Conservation (phyloP, 2,113 vertebrate species). For the Rhinichthys klamathensis region DNA sequence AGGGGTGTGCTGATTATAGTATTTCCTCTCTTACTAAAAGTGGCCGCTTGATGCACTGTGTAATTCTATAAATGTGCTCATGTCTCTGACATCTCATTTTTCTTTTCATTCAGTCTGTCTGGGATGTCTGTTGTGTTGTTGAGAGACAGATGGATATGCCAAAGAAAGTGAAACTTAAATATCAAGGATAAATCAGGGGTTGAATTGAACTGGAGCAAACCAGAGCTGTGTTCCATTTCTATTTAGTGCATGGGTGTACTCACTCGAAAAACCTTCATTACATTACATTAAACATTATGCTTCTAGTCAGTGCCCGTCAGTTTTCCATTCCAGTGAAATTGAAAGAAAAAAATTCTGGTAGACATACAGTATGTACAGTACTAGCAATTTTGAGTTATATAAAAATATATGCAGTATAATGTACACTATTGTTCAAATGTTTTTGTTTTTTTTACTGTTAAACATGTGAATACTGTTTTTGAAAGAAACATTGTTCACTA, state of each 20-base stretch:
- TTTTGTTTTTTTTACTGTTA: too few relatives aligned
- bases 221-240: background rate
- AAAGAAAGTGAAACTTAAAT: background rate
- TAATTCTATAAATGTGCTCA: slow-evolving; percentile 26
- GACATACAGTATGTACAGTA: background rate
- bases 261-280: background rate
- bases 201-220: slow-evolving; percentile 4
- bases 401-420: too few relatives aligned
- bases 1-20: slow-evolving; percentile 1
- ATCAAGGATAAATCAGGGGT: slow-evolving; percentile 11
- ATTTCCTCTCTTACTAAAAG: slow-evolving; percentile 21
- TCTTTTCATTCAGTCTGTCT: background rate
- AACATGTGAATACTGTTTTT: too few relatives aligned
- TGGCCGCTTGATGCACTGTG: background rate
- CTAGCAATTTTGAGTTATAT: background rate
- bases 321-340: background rate
- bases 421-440: too few relatives aligned
- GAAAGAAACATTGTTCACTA: too few relatives aligned
- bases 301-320: background rate
- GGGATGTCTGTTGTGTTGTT: background rate
- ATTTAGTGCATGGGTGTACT: background rate
- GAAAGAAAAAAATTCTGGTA: slow-evolving; percentile 23
- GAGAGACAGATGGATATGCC: background rate
- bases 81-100: background rate
- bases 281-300: background rate